Evolutionary conservation across 92 coral and sea anemone genomes (phyloP), one percentile per base, ranked within the genome.

Genomic region (Porites divaricata): DNA sequence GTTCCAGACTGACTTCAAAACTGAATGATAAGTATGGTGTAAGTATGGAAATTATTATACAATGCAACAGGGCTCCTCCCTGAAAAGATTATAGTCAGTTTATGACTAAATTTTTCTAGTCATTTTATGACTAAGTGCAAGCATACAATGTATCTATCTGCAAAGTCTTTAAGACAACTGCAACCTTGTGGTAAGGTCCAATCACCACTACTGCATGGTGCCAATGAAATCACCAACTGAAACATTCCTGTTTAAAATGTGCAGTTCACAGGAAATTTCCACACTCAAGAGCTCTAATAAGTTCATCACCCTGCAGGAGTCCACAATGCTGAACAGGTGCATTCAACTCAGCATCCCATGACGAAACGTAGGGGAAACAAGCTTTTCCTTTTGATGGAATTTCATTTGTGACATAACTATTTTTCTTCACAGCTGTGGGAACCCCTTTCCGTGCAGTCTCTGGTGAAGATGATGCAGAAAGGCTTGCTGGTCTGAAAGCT

Each of bases 291-390:
- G 98, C 99, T 23, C 76, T 82, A 48, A 95, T 83, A 10, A 96
- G 93, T 17, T 96, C 99, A 7, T 91, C 90, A 0, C 99, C 99
- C 70, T 96, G 98, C 9, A 96, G 88, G 19, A 96, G 93, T 17
- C 86, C 89, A 62, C 90, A 80, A 0, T 95, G 79, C 78, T 84
- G 92, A 0, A 96, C 94, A 1, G 99, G 99, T 4, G 98, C 95
- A 77, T 90, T 96, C 66, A 96, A 93, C 56, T 96, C 99, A 15
- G 96, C 94, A 7, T 96, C 99, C 51, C 79, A 67, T 24, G 85
- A 84, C n/a, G 93, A 89, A 57, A 96, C 79, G 61, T 69, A 74
- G 7, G 99, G 98, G 77, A 96, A 83, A 54, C 52, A 72, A 1
- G 63, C 91, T 28, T 86, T 90, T 28, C 86, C 95, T 35, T 72